Evolutionary conservation across 2,888 invertebrate species (phyloP).

Genomic region (Leptothorax acervorum): DNA sequence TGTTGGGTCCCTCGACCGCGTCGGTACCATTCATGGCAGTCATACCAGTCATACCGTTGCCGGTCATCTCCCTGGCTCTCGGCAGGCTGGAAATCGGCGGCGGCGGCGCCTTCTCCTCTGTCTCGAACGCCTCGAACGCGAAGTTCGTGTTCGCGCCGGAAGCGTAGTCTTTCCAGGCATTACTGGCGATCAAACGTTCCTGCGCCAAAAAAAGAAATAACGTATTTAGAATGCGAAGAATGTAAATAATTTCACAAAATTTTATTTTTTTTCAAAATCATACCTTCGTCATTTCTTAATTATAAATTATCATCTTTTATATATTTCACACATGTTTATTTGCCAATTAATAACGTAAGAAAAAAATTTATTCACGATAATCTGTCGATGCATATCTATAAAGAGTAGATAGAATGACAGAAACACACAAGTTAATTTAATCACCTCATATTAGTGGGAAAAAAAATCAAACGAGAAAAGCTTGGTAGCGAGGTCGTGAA

Average conservation of each 20-base stretch:
- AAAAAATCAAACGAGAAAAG: slow-evolving; percentile 22
- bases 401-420: background rate
- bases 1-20: slow-evolving; percentile 80
- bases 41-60: slow-evolving; percentile 80
- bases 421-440: slow-evolving; percentile 7
- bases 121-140: slow-evolving; percentile 95
- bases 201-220: slow-evolving; percentile 84
- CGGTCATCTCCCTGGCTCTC: slow-evolving; percentile 79
- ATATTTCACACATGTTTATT: background rate
- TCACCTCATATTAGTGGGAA: background rate
- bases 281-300: background rate
- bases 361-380: background rate
- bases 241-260: slow-evolving; percentile 6
- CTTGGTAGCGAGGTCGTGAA: slow-evolving; percentile 35
- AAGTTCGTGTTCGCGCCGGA: slow-evolving; percentile 93
- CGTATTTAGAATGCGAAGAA: background rate
- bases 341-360: background rate
- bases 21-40: slow-evolving; percentile 89
- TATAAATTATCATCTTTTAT: background rate
- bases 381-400: background rate
- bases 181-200: slow-evolving; percentile 94
- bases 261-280: background rate
- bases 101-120: slow-evolving; percentile 89
- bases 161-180: slow-evolving; percentile 96
- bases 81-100: slow-evolving; percentile 83